Evolutionary conservation across 2,888 invertebrate genomes (phyloP), one percentile per base, ranked within the genome.

Genomic region (Papilio demoleus): DNA sequence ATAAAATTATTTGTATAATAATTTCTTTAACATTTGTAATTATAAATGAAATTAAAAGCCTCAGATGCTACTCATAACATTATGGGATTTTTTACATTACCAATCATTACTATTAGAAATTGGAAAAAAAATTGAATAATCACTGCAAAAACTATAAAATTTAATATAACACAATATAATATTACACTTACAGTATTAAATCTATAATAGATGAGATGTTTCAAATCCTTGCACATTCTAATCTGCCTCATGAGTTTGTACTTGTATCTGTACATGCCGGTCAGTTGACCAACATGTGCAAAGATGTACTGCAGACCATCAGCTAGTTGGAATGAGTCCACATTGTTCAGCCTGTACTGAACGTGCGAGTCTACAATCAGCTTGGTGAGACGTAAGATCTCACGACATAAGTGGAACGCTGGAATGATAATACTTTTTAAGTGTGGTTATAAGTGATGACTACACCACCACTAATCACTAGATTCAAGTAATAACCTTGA

Each of bases 231-330:
- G 94, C 99, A 99, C 99, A 99, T 99, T 63, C 99, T 94, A 77
- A 99, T 99, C 92, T 99, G 99, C 81, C 98, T 94, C 99, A 99
- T 99, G 67, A 99, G 93, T 87, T 99, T 99, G 92, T 99, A 99
- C 82, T 98, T 98, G 93, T 99, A 99, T 34, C 99, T 94, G 93
- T 99, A 99, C 99, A 99, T 99, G 85, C 99, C 99, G 0, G 99
- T 99, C 70, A 99, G 93, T 86, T 99, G 99, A 0, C 99, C 99
- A 9, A 99, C 99, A 82, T 99, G 99, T 0, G 99, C 98, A 87
- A 99, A 99, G 72, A 99, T 98, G 87, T 99, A 99, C 88, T 99
- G 99, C 45, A 99, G 91, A 11, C 99, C 99, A 86, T 99, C 99
- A 6, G 99, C 96, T 76, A 99, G 92, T 94, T 99, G 98, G 90